Conservation (phyloP, 1,140 invertebrate genomes). For the Eupeodes corollae region DNA sequence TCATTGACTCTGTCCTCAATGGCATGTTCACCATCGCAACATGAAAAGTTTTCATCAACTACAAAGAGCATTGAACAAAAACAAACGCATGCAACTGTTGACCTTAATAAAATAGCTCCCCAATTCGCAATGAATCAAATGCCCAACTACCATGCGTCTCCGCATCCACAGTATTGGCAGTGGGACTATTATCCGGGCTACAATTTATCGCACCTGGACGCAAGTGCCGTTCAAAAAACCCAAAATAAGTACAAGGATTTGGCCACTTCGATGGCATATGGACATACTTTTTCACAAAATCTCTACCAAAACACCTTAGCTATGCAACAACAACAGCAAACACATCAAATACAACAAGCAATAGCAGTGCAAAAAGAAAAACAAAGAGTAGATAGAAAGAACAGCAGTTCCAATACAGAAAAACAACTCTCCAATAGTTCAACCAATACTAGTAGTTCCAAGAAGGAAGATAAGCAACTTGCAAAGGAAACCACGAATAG, state of each 20-base stretch:
- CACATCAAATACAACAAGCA: constrained; percentile 23
- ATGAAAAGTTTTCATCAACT: not conserved
- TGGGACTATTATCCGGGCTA: constrained; percentile 48
- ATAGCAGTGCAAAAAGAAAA: constrained; percentile 24
- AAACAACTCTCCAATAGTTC: constrained; percentile 6
- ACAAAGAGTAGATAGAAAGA: constrained; percentile 26
- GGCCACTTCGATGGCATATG: constrained; percentile 33
- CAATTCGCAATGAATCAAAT: constrained; percentile 48
- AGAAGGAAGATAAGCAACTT: too few relatives aligned
- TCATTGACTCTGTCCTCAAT: not conserved
- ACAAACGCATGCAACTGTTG: constrained; percentile 21
- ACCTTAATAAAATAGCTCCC: constrained; percentile 41
- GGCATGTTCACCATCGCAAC: not conserved
- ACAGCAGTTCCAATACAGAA: constrained; percentile 14
- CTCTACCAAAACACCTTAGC: constrained; percentile 29
- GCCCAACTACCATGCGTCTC: constrained; percentile 46
- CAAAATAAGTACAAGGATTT: constrained; percentile 36
- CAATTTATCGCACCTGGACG: constrained; percentile 43
- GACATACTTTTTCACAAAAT: constrained; percentile 31
- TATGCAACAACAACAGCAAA: constrained; percentile 29
- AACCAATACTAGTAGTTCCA: too few relatives aligned
- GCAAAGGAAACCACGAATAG: too few relatives aligned
- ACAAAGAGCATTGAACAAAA: constrained; percentile 18
- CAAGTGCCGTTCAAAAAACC: constrained; percentile 21
- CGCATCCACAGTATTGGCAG: constrained; percentile 43